Conservation (phyloP, 2,888 invertebrate genomes). For the Lydus trimaculatus region DNA sequence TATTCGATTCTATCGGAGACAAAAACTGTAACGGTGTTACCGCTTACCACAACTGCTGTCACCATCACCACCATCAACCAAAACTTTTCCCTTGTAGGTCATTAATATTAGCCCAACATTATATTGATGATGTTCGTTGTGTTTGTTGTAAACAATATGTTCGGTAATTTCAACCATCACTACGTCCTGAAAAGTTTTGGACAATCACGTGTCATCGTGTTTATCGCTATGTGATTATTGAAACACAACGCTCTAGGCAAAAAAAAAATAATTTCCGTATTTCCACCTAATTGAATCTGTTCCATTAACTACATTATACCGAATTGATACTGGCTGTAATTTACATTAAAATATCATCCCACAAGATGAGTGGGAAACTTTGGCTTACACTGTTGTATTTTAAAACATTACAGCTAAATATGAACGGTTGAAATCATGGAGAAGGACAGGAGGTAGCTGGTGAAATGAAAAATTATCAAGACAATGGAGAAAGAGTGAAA, state of each 20-base stretch:
- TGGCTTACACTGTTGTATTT: too few species aligned
- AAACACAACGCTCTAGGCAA: too few species aligned
- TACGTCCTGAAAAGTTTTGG: conserved; percentile 16
- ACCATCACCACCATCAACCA: neutral
- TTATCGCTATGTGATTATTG: neutral
- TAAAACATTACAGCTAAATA: neutral
- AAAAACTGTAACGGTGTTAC: neutral
- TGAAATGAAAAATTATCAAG: conserved; percentile 59
- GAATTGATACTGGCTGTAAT: conserved; percentile 56
- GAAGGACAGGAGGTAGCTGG: conserved; percentile 20
- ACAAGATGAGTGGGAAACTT: neutral
- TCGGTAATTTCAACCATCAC: conserved; percentile 19
- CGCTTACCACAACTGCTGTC: neutral
- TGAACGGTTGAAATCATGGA: neutral
- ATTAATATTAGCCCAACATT: conserved; percentile 20
- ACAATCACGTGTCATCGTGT: conserved; percentile 17
- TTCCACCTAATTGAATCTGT: conserved; percentile 47
- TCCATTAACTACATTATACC: conserved; percentile 42
- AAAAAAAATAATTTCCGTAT: conserved; percentile 48
- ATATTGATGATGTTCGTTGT: conserved; percentile 18
- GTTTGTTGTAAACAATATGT: conserved; percentile 22
- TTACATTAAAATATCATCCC: conserved; percentile 58
- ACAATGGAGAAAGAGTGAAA: conserved; percentile 56
- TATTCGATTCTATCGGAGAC: neutral
- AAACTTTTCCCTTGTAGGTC: conserved; percentile 3